Evolutionary conservation across 1,140 invertebrate species (phyloP).

Genomic region (Drosophila persimilis): DNA sequence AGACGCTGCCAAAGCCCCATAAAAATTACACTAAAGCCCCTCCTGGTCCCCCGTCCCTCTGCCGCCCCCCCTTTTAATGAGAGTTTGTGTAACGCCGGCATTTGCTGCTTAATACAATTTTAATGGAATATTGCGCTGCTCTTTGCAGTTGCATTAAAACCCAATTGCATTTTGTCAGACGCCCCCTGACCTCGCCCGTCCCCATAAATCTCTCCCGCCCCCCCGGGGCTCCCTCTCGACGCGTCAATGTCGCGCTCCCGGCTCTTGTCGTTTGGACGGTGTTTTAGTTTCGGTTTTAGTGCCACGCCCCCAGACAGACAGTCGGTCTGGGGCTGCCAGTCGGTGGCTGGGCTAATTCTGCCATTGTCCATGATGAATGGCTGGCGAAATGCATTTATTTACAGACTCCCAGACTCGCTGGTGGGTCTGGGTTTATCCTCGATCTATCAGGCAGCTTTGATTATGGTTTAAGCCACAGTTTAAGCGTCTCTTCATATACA

Average conservation of each 20-base stretch:
- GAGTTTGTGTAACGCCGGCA: slow-evolving; percentile 38
- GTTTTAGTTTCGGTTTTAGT: slow-evolving; percentile 29
- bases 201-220: slow-evolving; percentile 44
- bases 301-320: slow-evolving; percentile 5
- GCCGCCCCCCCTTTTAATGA: slow-evolving; percentile 15
- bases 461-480: background rate
- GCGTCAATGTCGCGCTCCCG: slow-evolving; percentile 32
- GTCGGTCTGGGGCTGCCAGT: slow-evolving; percentile 20
- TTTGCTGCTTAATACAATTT: slow-evolving; percentile 56
- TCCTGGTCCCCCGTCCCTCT: background rate
- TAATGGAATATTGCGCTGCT: slow-evolving; percentile 64
- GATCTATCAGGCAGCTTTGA: too few species aligned
- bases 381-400: slow-evolving; percentile 17
- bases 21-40: slow-evolving; percentile 30
- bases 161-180: slow-evolving; percentile 56
- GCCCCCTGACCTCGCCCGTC: slow-evolving; percentile 30
- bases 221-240: slow-evolving; percentile 7
- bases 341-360: slow-evolving; percentile 56
- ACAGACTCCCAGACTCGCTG: slow-evolving; percentile 2
- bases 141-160: slow-evolving; percentile 61
- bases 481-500: background rate
- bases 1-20: slow-evolving; percentile 23
- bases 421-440: background rate
- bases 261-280: slow-evolving; percentile 41
- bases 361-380: slow-evolving; percentile 64